These are phyloP conservation scores for Falco columbarius DNA, from an alignment of 2,797 vertebrate species.

Conservation along the genomic window DNA sequence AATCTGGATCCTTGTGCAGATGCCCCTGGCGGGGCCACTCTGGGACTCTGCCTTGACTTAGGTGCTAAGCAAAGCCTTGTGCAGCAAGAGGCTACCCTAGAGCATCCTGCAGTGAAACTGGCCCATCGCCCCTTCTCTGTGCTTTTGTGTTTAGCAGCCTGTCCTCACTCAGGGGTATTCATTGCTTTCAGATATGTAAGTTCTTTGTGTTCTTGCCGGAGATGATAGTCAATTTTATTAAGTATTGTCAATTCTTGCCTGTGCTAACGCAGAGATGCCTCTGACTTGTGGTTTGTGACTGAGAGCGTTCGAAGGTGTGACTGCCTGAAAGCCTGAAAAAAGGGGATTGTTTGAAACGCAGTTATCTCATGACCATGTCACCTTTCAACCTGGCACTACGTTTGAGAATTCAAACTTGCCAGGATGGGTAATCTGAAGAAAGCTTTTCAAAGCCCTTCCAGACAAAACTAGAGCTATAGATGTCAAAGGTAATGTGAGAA, in stretches of 20 bases:
- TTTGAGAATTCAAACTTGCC: background rate
- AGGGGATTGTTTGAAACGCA: background rate
- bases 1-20: background rate
- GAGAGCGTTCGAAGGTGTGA: background rate
- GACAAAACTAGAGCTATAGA: background rate
- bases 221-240: slow-evolving; percentile 23
- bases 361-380: background rate
- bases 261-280: background rate
- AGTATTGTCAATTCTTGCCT: background rate
- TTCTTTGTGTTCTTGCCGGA: slow-evolving; percentile 17
- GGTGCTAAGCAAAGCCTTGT: fast-evolving
- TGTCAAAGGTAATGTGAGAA: background rate
- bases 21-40: background rate
- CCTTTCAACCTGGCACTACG: background rate
- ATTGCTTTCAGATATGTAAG: slow-evolving; percentile 23
- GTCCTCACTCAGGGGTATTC: background rate
- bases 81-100: background rate
- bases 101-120: background rate
- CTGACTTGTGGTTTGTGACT: background rate
- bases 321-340: background rate
- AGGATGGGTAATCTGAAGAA: background rate
- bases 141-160: background rate
- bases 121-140: background rate
- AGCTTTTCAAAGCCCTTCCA: background rate
- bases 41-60: background rate